phyloP scores from a whole-genome alignment of 2,113 vertebrate species.

The Romanogobio albipinnatus region DNA sequence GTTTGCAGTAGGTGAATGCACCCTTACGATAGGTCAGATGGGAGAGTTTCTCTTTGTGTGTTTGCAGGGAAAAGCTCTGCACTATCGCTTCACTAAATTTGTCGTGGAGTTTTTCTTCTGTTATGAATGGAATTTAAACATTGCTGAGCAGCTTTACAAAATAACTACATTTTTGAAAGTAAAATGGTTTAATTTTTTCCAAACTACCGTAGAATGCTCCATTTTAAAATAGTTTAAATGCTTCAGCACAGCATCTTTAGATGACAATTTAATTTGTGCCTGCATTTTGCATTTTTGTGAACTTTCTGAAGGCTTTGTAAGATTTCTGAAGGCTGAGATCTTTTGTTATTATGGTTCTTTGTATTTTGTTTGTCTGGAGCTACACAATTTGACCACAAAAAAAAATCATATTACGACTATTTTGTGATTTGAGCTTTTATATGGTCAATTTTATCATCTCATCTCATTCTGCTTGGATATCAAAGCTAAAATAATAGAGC shows the following conservation, averaged over 20 bases:
- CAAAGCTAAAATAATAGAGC: background rate
- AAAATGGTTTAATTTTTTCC: background rate
- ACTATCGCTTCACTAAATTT: background rate
- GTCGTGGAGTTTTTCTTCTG: background rate
- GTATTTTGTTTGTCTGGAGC: background rate
- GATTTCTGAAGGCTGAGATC: no score
- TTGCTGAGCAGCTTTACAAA: slow-evolving; percentile 1
- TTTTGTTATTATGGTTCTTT: no score
- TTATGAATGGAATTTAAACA: background rate
- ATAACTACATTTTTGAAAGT: background rate
- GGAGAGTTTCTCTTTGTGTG: background rate
- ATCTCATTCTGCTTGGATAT: background rate
- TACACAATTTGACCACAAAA: background rate
- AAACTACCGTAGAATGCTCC: background rate
- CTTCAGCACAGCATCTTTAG: background rate
- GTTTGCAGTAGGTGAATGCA: background rate
- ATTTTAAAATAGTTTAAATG: slow-evolving; percentile 17
- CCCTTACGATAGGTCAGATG: background rate
- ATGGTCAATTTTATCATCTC: background rate
- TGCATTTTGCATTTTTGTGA: background rate
- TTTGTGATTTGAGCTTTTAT: background rate
- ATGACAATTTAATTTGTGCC: background rate
- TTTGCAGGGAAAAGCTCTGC: background rate
- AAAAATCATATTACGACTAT: background rate
- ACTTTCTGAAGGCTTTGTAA: background rate